These are phyloP conservation scores for Apogon talboti DNA, from an alignment of 2,797 vertebrate species.

Conservation along the genomic window DNA sequence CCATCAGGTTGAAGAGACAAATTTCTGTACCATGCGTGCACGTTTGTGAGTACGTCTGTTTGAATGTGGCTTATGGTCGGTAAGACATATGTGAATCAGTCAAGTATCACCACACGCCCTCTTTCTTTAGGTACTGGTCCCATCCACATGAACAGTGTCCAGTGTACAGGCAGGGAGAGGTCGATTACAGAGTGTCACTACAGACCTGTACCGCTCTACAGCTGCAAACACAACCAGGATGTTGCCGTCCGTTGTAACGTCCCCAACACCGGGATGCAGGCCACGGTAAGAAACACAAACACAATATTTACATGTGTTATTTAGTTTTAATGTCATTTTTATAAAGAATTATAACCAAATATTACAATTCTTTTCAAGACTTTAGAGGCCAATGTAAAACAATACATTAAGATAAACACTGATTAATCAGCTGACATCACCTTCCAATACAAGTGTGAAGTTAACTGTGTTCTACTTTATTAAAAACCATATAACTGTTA, in stretches of 20 bases:
- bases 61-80: background rate
- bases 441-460: no score
- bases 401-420: no score
- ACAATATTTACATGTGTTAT: background rate
- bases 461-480: no score
- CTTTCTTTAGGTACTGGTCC: conserved; percentile 89
- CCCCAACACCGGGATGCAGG: conserved; percentile 86
- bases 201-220: conserved; percentile 84
- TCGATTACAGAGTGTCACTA: conserved; percentile 89
- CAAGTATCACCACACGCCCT: conserved; percentile 22
- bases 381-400: no score
- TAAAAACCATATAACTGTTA: no score
- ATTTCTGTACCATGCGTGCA: conserved; percentile 2
- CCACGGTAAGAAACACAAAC: conserved; percentile 81
- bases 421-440: no score
- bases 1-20: conserved; percentile 36
- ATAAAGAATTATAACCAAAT: no score
- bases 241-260: conserved; percentile 92
- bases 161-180: conserved; percentile 87
- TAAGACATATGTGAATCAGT: no score
- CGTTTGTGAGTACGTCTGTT: background rate
- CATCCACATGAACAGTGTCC: conserved; percentile 93
- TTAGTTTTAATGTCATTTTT: no score
- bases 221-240: conserved; percentile 91
- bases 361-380: conserved; percentile 4